Evolutionary conservation across 2,113 vertebrate species (phyloP).

Genomic region (Leptobrachium leishanense): DNA sequence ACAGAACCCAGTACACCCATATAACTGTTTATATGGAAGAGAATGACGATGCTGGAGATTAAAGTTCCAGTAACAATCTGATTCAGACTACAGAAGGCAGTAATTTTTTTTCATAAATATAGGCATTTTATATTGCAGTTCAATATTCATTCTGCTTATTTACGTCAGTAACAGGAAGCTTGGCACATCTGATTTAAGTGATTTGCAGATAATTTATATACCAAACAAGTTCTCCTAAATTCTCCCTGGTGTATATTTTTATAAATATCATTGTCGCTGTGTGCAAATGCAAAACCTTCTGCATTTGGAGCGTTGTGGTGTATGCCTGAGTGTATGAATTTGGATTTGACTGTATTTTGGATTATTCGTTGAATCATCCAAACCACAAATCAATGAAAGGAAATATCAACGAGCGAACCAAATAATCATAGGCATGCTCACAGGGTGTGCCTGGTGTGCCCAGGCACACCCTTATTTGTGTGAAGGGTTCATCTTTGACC

Average conservation of each 20-base stretch:
- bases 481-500: too few relatives aligned
- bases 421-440: too few relatives aligned
- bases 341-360: too few relatives aligned
- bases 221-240: conserved; percentile 18
- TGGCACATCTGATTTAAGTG: conserved; percentile 34
- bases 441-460: too few relatives aligned
- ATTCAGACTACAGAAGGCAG: conserved; percentile 9
- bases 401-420: too few relatives aligned
- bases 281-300: too few relatives aligned
- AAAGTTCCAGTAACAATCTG: conserved; percentile 34
- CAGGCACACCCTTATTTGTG: too few relatives aligned
- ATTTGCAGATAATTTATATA: conserved; percentile 35
- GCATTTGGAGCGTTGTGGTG: too few relatives aligned
- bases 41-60: conserved; percentile 23
- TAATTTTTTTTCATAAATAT: conserved; percentile 37
- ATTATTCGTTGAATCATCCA: too few relatives aligned
- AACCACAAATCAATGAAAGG: too few relatives aligned
- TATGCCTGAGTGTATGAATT: too few relatives aligned
- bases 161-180: conserved; percentile 11
- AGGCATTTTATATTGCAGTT: conserved; percentile 36
- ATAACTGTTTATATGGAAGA: conserved; percentile 5
- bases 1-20: conserved; percentile 21
- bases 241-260: conserved; percentile 29
- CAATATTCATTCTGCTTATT: conserved; percentile 32
- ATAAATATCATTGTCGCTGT: background rate